phyloP scores from a whole-genome alignment of 53 echinoderm and acorn worm genomes.

The Hippasteria phrygiana region DNA sequence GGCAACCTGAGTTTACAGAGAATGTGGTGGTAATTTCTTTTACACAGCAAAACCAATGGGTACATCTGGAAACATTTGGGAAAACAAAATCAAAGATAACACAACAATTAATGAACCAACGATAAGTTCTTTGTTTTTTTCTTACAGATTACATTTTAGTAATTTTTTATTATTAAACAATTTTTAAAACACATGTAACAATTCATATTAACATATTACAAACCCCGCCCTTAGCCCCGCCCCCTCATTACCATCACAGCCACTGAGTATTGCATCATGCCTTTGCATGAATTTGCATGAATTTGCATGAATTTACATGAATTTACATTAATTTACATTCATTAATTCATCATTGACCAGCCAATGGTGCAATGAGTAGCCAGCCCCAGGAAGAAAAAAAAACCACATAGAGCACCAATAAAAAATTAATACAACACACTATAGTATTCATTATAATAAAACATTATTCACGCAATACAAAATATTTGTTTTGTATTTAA shows the following conservation, averaged over 20 bases:
- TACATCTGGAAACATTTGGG: too few relatives aligned
- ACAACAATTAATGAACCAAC: too few relatives aligned
- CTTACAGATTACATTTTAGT: conserved; percentile 50
- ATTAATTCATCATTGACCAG: not conserved
- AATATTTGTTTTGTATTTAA: conserved; percentile 17
- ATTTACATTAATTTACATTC: conserved; percentile 48
- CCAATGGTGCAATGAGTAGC: conserved; percentile 25
- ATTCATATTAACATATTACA: conserved; percentile 22
- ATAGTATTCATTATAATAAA: conserved; percentile 47
- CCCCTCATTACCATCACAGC: not conserved
- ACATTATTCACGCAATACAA: conserved; percentile 57
- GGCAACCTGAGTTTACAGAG: too few relatives aligned
- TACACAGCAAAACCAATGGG: too few relatives aligned
- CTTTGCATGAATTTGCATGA: conserved; percentile 30
- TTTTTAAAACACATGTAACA: conserved; percentile 48
- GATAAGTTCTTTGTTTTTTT: not conserved
- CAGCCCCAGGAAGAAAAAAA: conserved; percentile 26
- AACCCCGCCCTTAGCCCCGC: not conserved
- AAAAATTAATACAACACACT: conserved; percentile 41
- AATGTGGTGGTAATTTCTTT: too few relatives aligned
- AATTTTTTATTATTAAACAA: conserved; percentile 28
- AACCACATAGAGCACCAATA: conserved; percentile 48
- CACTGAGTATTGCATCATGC: conserved; percentile 59
- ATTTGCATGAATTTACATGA: conserved; percentile 35
- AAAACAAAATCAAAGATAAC: too few relatives aligned